phyloP scores from a whole-genome alignment of 2,113 vertebrate genomes.

The Bubo blakistoni region DNA sequence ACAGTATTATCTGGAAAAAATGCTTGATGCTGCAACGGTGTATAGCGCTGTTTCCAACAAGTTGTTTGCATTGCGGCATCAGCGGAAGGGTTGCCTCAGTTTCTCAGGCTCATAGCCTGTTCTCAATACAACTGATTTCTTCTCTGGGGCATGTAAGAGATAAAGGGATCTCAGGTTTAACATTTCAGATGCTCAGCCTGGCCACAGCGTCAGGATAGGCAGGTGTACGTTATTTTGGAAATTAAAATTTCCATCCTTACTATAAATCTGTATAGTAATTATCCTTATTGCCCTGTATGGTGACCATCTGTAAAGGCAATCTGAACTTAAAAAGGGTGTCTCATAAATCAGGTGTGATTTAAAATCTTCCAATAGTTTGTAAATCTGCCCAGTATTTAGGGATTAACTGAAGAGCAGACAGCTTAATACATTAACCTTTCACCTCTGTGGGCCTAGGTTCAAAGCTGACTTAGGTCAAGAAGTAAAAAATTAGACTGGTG shows the following conservation, averaged over 20 bases:
- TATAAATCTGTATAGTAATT: conserved; percentile 10
- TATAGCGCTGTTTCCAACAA: not conserved
- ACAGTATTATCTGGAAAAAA: not conserved
- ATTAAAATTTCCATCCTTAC: not conserved
- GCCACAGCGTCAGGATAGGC: not conserved
- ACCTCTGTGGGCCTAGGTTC: not conserved
- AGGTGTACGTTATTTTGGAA: not conserved
- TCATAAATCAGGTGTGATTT: conserved; percentile 55
- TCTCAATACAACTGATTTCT: not conserved
- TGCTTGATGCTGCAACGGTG: not conserved
- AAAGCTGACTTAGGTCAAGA: conserved; percentile 8
- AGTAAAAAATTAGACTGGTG: not conserved
- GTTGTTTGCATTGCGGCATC: not conserved
- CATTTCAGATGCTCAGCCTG: not conserved
- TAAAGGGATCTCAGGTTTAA: not conserved
- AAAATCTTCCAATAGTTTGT: conserved; percentile 49
- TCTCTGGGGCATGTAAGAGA: not conserved
- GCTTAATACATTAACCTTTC: conserved; percentile 66
- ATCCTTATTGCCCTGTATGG: conserved; percentile 2
- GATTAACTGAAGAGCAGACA: conserved; percentile 60
- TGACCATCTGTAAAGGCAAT: not conserved
- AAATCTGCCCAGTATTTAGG: conserved; percentile 29
- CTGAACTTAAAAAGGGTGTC: not conserved
- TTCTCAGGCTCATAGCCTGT: not conserved
- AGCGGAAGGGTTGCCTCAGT: not conserved